Evolutionary conservation across 1,140 invertebrate species (phyloP).

Genomic region (Ooceraea biroi): DNA sequence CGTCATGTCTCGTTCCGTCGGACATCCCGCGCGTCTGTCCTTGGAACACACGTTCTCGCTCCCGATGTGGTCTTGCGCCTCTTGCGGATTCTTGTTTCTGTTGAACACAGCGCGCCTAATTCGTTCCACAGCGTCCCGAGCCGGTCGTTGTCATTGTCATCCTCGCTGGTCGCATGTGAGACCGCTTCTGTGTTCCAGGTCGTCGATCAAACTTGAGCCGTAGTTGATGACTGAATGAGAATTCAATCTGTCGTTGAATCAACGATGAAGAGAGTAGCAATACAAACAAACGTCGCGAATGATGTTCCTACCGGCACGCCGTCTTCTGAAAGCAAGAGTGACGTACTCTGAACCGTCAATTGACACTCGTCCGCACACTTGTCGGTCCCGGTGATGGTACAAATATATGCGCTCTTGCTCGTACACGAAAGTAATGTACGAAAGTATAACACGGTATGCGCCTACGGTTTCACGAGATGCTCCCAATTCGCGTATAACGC

Average conservation of each 20-base stretch:
- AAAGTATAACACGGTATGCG: not conserved
- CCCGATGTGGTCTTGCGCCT: not conserved
- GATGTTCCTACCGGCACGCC: not conserved
- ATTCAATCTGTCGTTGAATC: conserved; percentile 9
- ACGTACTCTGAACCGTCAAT: conserved; percentile 49
- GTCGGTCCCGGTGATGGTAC: not conserved
- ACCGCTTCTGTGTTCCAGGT: not conserved
- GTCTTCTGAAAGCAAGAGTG: not conserved
- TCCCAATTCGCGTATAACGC: conserved; percentile 13
- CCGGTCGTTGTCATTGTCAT: not conserved
- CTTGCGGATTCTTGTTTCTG: not conserved
- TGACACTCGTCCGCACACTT: not conserved
- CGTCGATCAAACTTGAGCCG: conserved; percentile 35
- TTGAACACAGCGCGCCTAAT: not conserved
- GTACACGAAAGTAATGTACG: not conserved
- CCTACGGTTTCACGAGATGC: not conserved
- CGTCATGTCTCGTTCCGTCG: conserved; percentile 40
- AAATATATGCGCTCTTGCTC: conserved; percentile 21
- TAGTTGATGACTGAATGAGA: conserved; percentile 20
- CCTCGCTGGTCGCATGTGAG: not conserved
- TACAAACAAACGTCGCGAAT: not conserved
- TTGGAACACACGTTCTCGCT: conserved; percentile 22
- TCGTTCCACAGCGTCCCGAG: conserved; percentile 5
- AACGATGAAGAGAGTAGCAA: not conserved
- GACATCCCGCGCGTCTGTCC: conserved; percentile 28